Evolutionary conservation across 2,888 invertebrate genomes (phyloP), one percentile per base, ranked within the genome.

Genomic region (Thera obeliscata): DNA sequence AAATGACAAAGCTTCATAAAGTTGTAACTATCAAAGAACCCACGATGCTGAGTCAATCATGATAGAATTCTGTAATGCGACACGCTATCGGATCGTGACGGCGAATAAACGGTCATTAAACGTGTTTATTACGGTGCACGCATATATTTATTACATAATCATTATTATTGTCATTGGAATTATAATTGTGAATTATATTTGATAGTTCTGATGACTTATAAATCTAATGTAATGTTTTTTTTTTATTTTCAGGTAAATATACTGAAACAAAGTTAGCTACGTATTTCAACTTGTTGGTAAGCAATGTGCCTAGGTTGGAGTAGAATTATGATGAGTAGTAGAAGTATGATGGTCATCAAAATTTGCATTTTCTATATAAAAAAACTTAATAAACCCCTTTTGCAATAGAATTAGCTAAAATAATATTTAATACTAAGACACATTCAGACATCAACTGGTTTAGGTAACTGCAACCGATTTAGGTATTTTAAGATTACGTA

Each of bases 51-150:
- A 41, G 50, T 56, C 43, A 48, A 61, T 61, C 56, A 61, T 56
- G 56, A 65, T 61, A 50, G 9, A 56, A 41, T 60, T 55, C 35
- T 35, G 35, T 22, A 3, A 41, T 49, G 33, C 46, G 41, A 49
- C 33, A 56, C 5, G 4, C 48, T 12, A 41, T 60, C 55, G n/a
- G 49, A 65, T 60, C 56, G 56, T 60, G 55, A 8, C 55, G 60
- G 3, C 22, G 35, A 56, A 65, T 60, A 52, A 63, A 12, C 9
- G 52, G 36, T 43, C 48, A 49, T 56, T 49, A 50, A 61, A 65
- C 50, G 56, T 60, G 33, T 60, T 65, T 33, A 65, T 61, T 56
- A 41, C 12, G 7, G 5, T 33, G 8, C 35, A 57, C 49, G 50
- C 48, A 41, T 50, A 50, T 33, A 38, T 12, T 46, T 46, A 46